phyloP scores from a whole-genome alignment of 1,140 invertebrate genomes.

The Pogonomyrmex barbatus region DNA sequence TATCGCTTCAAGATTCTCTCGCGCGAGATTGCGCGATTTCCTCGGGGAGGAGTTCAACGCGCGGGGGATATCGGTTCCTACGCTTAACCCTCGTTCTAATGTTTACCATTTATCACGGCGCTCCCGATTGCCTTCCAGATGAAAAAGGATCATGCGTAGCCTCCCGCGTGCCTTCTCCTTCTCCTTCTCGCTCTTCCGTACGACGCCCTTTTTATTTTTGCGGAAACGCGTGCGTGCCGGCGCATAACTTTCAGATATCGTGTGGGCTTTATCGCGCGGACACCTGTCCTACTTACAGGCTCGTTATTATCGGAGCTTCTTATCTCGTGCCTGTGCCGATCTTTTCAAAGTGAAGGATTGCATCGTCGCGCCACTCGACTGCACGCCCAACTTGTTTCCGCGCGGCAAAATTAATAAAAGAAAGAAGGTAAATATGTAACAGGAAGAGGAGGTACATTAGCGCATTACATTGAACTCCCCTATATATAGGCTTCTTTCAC shows the following conservation, averaged over 20 bases:
- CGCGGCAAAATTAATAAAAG: slow-evolving; percentile 28
- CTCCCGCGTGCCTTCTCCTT: neutral
- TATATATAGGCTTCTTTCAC: neutral
- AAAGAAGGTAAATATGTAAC: neutral
- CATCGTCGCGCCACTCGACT: slow-evolving; percentile 35
- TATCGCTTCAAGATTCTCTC: slow-evolving; percentile 29
- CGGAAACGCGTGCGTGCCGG: slow-evolving; percentile 81
- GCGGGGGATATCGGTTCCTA: slow-evolving; percentile 15
- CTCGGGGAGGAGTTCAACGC: slow-evolving; percentile 49
- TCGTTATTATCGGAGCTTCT: slow-evolving; percentile 81
- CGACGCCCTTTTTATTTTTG: slow-evolving; percentile 71
- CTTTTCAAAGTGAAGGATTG: slow-evolving; percentile 59
- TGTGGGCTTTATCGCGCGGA: slow-evolving; percentile 81
- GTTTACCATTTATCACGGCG: slow-evolving; percentile 70
- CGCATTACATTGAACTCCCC: neutral
- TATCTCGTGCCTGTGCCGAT: slow-evolving; percentile 78
- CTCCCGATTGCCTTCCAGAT: slow-evolving; percentile 69
- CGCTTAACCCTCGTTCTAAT: slow-evolving; percentile 39
- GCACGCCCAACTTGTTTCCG: slow-evolving; percentile 8
- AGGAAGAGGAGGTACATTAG: neutral
- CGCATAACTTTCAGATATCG: slow-evolving; percentile 84
- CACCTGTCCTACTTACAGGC: slow-evolving; percentile 84
- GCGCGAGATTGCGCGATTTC: slow-evolving; percentile 51
- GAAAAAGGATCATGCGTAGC: slow-evolving; percentile 70
- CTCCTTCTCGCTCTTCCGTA: neutral